These are phyloP conservation scores for Halesus radiatus DNA, from an alignment of 1,140 invertebrate species.

Conservation along the genomic window DNA sequence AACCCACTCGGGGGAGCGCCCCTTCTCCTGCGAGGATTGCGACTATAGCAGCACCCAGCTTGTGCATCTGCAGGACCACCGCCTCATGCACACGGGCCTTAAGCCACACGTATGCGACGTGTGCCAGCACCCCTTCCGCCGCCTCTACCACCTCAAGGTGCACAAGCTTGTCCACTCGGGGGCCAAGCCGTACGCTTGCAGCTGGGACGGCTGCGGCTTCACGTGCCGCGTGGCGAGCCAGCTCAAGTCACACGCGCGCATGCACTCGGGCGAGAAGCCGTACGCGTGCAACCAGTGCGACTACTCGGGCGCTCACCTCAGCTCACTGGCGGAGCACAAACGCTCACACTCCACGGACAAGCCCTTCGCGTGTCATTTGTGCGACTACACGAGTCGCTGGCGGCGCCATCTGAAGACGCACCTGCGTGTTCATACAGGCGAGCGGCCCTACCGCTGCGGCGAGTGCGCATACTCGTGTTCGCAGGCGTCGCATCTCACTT, in stretches of 20 bases:
- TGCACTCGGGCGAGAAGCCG: conserved; percentile 88
- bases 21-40: conserved; percentile 28
- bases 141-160: conserved; percentile 72
- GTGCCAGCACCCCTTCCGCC: conserved; percentile 16
- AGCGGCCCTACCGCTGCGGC: conserved; percentile 88
- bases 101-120: conserved; percentile 29
- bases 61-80: conserved; percentile 25
- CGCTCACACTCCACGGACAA: conserved; percentile 86
- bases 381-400: conserved; percentile 22
- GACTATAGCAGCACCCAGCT: conserved; percentile 32
- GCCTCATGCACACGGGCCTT: conserved; percentile 9
- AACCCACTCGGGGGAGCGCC: conserved; percentile 26
- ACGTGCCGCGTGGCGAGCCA: conserved; percentile 60
- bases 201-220: neutral
- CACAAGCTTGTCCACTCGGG: conserved; percentile 91
- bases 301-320: conserved; percentile 89
- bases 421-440: conserved; percentile 89
- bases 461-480: conserved; percentile 81
- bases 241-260: conserved; percentile 89
- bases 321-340: conserved; percentile 90
- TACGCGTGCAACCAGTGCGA: conserved; percentile 92
- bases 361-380: conserved; percentile 45
- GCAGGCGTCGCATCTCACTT: conserved; percentile 80
- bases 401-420: conserved; percentile 94
- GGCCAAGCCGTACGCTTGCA: conserved; percentile 58